phyloP scores from a whole-genome alignment of 2,888 invertebrate genomes.

The Troides helena region DNA sequence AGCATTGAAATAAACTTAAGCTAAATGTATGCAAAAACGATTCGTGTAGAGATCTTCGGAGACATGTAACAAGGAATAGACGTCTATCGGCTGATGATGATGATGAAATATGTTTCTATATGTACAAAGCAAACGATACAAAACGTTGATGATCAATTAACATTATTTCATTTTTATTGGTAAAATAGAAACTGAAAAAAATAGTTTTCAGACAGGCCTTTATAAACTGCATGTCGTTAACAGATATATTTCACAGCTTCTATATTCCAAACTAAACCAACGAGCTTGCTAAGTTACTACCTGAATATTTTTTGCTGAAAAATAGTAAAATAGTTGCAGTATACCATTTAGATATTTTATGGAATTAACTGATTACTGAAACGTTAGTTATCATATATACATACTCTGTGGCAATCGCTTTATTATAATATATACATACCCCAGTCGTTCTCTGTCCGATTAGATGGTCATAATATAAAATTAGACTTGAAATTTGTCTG shows the following conservation, averaged over 20 bases:
- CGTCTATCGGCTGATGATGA: too few species aligned
- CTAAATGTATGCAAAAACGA: too few species aligned
- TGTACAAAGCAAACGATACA: neutral
- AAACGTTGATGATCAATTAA: neutral
- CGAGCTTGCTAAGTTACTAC: neutral
- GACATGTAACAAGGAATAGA: too few species aligned
- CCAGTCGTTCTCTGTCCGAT: too few species aligned
- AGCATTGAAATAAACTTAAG: too few species aligned
- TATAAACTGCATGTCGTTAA: neutral
- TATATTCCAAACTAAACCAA: neutral
- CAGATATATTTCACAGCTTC: slow-evolving; percentile 3
- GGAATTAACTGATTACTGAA: neutral
- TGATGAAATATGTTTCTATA: neutral
- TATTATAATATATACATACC: too few species aligned
- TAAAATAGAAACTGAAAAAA: neutral
- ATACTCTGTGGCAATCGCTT: too few species aligned
- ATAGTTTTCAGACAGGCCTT: neutral
- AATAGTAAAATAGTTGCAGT: neutral
- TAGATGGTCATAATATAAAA: too few species aligned
- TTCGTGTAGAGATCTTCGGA: too few species aligned
- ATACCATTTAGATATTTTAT: neutral
- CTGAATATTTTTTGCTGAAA: slow-evolving; percentile 1
- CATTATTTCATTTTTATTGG: neutral
- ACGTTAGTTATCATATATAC: too few species aligned
- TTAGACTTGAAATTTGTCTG: too few species aligned